Base-by-base conservation (phyloP, 2,797 vertebrate species). In the Falco columbarius region DNA sequence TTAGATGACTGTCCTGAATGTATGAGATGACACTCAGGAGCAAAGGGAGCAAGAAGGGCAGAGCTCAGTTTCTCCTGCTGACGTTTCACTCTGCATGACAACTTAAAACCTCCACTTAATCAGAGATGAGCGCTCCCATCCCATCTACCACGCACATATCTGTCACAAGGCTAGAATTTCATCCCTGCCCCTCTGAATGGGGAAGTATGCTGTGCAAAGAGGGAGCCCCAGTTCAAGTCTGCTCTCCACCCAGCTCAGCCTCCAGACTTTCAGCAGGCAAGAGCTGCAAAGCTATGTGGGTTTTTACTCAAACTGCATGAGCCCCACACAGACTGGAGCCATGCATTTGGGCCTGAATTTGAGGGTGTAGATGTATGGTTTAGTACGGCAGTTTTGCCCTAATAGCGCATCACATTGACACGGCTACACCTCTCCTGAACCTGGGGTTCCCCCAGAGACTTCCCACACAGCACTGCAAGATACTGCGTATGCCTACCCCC, bases 1-100 rank as follows among this genome's bases (percentile, higher is more conserved):
- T 82, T 91, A 81, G 77, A 12, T 63, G 77, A 44, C 83, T 87
- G 74, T 62, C 47, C 63, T 55, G 63, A 70, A 59, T 0, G 1
- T 84, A 90, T 91, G 90, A 93, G 89, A 80, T 93, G 84, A 93
- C 77, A 36, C 49, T 6, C 63, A 9, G 79, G 56, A 89, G 27
- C 52, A 87, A 89, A 93, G 34, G 42, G 26, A 62, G 38, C 67
- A 80, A 77, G 89, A 54, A 71, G 27, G 49, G 13, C 61, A 83
- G 72, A 91, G 92, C 87, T 96, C 95, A 68, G 85, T 95, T 96
- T 96, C 96, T 72, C 75, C 81, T 72, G 51, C 70, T 88, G 96
- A 89, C 0, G 5, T 96, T 89, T 95, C 79, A 67, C 75, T 95
- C 86, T 65, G 84, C 85, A 87, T 82, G 86, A 96, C 84, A 92